phyloP scores from a whole-genome alignment of 2,113 vertebrate species.

The Protobothrops mucrosquamatus region DNA sequence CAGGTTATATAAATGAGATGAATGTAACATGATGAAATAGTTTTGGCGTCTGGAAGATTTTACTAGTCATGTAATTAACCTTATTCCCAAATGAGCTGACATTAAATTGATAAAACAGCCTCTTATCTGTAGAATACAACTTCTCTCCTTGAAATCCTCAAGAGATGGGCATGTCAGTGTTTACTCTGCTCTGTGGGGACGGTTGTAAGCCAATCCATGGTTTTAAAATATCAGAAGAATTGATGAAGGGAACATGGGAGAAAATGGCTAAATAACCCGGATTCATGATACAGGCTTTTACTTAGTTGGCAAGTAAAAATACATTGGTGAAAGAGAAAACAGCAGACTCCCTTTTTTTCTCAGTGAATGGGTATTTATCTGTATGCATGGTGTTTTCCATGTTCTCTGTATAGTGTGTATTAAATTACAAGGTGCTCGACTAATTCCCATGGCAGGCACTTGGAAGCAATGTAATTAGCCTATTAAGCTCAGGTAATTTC shows the following conservation, averaged over 20 bases:
- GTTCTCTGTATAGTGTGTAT: slow-evolving; percentile 17
- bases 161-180: not conserved
- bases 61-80: slow-evolving; percentile 45
- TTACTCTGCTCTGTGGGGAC: not conserved
- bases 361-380: not conserved
- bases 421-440: slow-evolving; percentile 56
- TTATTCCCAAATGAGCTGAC: slow-evolving; percentile 19
- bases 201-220: not conserved
- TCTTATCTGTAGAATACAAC: slow-evolving; percentile 3
- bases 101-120: slow-evolving; percentile 32
- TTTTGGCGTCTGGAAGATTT: slow-evolving; percentile 14
- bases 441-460: slow-evolving; percentile 61
- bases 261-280: not conserved
- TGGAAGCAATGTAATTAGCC: slow-evolving; percentile 87
- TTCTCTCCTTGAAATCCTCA: slow-evolving; percentile 29
- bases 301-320: not conserved
- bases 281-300: not conserved
- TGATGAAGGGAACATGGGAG: not conserved
- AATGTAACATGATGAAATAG: slow-evolving; percentile 3
- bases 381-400: not conserved
- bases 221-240: not conserved
- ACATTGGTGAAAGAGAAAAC: not conserved
- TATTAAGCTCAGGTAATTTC: slow-evolving; percentile 87
- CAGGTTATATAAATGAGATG: slow-evolving; percentile 9
- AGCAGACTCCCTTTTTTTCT: not conserved